Conservation (phyloP, 2,888 invertebrate species). For the Tetragnatha montana region DNA sequence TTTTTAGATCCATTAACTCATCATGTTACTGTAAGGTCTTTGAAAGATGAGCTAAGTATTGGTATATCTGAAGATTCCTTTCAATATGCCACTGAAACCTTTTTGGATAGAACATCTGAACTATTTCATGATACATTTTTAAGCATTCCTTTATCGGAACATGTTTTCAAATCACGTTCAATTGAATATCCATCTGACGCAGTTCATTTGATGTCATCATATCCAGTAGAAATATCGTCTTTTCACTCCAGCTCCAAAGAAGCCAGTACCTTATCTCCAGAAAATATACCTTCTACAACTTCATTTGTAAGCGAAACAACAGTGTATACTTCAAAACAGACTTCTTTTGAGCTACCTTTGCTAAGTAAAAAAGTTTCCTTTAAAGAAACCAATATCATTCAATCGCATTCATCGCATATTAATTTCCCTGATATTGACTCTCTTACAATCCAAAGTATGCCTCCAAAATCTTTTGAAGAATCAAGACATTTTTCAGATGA, state of each 20-base stretch:
- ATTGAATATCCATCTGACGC: background rate
- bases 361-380: no score
- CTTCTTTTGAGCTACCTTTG: no score
- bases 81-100: background rate
- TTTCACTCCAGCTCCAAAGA: no score
- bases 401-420: no score
- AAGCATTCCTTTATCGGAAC: background rate
- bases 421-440: background rate
- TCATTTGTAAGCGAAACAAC: no score
- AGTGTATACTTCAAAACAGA: no score
- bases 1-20: constrained; percentile 39
- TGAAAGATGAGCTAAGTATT: constrained; percentile 8
- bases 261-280: no score
- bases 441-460: background rate
- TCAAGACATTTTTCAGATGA: background rate
- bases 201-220: no score
- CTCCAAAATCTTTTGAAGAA: background rate
- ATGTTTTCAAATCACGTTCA: background rate
- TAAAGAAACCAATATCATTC: no score
- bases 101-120: background rate
- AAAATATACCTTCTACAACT: no score
- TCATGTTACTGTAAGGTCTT: constrained; percentile 59
- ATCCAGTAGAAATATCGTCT: no score
- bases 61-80: constrained; percentile 2
- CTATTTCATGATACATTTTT: background rate